A percentile compares a stretch with the other conserved stretches of the same genome.
Conservation (phyloP, 2,113 vertebrate genomes). For the Callithrix jacchus region DNA sequence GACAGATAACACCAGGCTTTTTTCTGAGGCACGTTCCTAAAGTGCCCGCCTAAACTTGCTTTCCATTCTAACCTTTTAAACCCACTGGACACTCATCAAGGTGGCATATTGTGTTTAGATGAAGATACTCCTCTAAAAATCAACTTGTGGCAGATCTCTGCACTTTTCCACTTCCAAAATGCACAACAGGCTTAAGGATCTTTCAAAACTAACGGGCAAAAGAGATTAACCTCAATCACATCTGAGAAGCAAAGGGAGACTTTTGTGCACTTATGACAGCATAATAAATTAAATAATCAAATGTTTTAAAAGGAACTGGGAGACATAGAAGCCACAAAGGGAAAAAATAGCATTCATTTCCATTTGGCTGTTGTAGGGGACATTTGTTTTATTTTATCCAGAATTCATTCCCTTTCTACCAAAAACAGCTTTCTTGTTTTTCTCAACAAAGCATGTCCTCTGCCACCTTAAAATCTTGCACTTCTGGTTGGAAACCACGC, state of each 20-base stretch:
- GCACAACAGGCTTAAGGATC: not conserved
- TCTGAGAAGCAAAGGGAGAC: not conserved
- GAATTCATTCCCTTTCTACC: not conserved
- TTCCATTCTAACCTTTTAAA: not conserved
- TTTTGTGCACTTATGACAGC: not conserved
- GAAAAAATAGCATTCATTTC: not conserved
- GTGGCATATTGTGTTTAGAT: not conserved
- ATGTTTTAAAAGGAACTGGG: not conserved
- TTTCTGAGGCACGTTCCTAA: not conserved
- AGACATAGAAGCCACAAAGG: not conserved
- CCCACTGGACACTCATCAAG: not conserved
- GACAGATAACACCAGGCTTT: not conserved
- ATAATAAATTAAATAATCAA: not conserved
- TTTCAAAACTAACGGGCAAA: not conserved
- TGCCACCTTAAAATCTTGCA: not conserved
- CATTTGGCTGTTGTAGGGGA: not conserved
- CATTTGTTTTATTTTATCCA: not conserved
- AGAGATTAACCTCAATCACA: not conserved
- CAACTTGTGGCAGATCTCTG: not conserved
- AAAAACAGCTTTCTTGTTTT: not conserved
- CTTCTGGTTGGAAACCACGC: not conserved
- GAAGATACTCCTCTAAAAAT: constrained; percentile 4
- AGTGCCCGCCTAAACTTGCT: not conserved
- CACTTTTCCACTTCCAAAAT: not conserved
- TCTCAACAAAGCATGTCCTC: not conserved